Percentiles rank a stretch among this genome's conserved stretches.
Evolutionary conservation across 2,888 invertebrate species (phyloP).

Genomic region (Melinaea marsaeus): DNA sequence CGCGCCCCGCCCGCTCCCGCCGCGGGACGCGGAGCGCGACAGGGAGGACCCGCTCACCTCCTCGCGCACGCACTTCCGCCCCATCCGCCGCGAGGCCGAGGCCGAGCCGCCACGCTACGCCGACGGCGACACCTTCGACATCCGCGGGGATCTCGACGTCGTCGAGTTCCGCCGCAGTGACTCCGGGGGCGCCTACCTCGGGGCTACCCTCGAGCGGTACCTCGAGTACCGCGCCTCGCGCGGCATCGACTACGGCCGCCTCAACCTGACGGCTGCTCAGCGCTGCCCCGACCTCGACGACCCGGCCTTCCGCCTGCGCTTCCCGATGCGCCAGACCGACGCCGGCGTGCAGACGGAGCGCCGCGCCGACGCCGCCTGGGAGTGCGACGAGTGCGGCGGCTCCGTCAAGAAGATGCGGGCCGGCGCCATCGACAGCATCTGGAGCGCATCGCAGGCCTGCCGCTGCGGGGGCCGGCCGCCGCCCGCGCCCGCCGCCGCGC

Average conservation of each 20-base stretch:
- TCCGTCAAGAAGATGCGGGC: slow-evolving; percentile 66
- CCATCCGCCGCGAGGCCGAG: slow-evolving; percentile 80
- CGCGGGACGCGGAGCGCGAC: slow-evolving; percentile 52
- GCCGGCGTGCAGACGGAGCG: slow-evolving; percentile 58
- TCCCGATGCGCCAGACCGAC: slow-evolving; percentile 73
- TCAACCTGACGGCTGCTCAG: slow-evolving; percentile 58
- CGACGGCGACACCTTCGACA: slow-evolving; percentile 86
- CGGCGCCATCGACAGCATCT: slow-evolving; percentile 45
- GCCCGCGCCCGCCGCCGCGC: slow-evolving; percentile 34
- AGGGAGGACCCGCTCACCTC: slow-evolving; percentile 87
- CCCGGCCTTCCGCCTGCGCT: slow-evolving; percentile 80
- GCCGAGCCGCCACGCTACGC: slow-evolving; percentile 65
- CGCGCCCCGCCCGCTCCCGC: slow-evolving; percentile 50
- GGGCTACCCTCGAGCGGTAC: slow-evolving; percentile 71
- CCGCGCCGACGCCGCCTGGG: slow-evolving; percentile 40
- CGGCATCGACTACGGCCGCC: slow-evolving; percentile 62
- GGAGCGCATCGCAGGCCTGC: slow-evolving; percentile 53
- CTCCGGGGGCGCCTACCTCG: slow-evolving; percentile 80
- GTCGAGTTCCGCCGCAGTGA: slow-evolving; percentile 82
- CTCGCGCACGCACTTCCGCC: slow-evolving; percentile 89
- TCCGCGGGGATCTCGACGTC: slow-evolving; percentile 79
- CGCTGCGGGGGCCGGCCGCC: slow-evolving; percentile 39
- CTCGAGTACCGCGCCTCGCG: slow-evolving; percentile 69
- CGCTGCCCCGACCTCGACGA: slow-evolving; percentile 58
- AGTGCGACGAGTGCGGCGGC: slow-evolving; percentile 60